Base-by-base conservation (phyloP, 1,140 invertebrate species). In the Mactra quadrangularis region DNA sequence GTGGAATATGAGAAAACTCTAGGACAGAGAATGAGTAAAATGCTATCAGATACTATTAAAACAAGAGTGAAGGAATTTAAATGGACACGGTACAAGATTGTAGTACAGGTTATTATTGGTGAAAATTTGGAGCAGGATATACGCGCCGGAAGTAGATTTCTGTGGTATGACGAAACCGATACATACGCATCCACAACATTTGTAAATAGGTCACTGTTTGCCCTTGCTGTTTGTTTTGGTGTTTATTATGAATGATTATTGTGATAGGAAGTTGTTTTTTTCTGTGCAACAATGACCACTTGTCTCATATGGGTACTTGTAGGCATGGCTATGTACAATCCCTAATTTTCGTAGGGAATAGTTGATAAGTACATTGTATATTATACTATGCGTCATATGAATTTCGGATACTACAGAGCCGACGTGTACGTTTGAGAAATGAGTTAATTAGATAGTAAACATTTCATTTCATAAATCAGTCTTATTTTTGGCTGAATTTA, bases 121-220 rank as follows among this genome's bases (percentile, higher is more conserved):
- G 83, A 88, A 59, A 84, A 84, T 25, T 76, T 38, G 25, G 68
- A 79, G n/a, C 88, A 89, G 33, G 88, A 82, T 52, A 33, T 89
- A 13, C 41, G 41, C 9, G 77, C 84, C n/a, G 82, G 75, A 29
- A 89, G 87, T 79, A 62, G 88, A 29, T 89, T 87, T 62, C 52
- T 89, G 9, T 89, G 88, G 88, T 62, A 86, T 38, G 82, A 78
- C 15, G 75, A 83, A 45, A 75, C 75, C 3, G 88, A 89, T 66
- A 86, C 70, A 38, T 87, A 75, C 52, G 87, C 88, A 47, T 85
- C 79, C 62, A 68, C 76, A 31, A 50, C 53, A 3, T 89, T 77
- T 59, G 59, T 83, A 59, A 86, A 86, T 41, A 81, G 62, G 25
- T 77, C 55, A 52, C 45, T 89, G 35, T 89, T 85, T 71, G 87